A percentile compares a stretch with the other conserved stretches of the same genome.
Conservation (phyloP, 2,888 invertebrate species). For the Anoplius nigerrimus region DNA sequence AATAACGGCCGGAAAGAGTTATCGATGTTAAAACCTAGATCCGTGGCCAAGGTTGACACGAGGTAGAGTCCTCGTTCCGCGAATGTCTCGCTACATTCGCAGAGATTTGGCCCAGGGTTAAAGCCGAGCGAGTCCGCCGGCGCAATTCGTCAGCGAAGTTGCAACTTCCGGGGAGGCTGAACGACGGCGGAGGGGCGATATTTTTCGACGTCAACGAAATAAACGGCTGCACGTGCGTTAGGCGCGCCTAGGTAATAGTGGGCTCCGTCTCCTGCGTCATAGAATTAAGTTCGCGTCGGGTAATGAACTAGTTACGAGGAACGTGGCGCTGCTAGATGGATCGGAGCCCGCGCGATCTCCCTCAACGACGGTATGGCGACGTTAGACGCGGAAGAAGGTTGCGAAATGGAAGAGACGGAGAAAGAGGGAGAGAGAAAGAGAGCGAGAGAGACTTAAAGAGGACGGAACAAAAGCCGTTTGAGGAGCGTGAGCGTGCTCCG, state of each 20-base stretch:
- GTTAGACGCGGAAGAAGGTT: conserved; percentile 36
- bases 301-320: conserved; percentile 54
- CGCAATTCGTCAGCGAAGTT: too few species aligned
- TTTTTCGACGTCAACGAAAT: conserved; percentile 17
- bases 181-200: conserved; percentile 9
- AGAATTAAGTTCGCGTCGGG: conserved; percentile 46
- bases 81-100: too few species aligned
- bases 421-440: conserved; percentile 36
- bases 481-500: too few species aligned
- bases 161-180: not conserved
- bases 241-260: conserved; percentile 20
- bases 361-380: conserved; percentile 9
- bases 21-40: too few species aligned
- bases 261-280: conserved; percentile 19
- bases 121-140: too few species aligned
- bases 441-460: not conserved
- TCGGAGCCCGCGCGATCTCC: conserved; percentile 13
- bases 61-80: too few species aligned
- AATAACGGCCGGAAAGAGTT: too few species aligned
- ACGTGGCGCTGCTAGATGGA: conserved; percentile 35
- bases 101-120: too few species aligned
- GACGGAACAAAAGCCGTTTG: not conserved
- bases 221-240: conserved; percentile 10
- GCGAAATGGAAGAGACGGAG: too few species aligned
- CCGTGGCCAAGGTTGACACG: too few species aligned